Evolutionary conservation across 2,797 vertebrate species (phyloP).

Genomic region (Perodicticus potto): DNA sequence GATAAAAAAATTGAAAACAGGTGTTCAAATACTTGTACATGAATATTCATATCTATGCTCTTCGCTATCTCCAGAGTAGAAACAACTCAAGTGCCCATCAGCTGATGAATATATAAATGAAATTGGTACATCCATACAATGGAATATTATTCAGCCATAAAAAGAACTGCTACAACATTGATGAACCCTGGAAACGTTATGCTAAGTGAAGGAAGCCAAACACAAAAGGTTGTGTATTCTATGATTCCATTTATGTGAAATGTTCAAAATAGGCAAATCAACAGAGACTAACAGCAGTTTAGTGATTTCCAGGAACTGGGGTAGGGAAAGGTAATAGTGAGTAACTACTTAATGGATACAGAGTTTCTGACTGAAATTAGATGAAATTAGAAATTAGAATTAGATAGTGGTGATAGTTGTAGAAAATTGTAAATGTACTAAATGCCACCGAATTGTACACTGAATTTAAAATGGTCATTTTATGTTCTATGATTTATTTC

Average conservation of each 20-base stretch:
- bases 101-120: background rate
- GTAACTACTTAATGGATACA: background rate
- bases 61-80: background rate
- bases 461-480: slow-evolving; percentile 7
- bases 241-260: background rate
- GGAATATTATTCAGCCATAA: background rate
- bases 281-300: background rate
- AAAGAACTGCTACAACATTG: background rate
- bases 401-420: background rate
- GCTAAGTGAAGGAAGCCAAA: background rate
- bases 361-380: background rate
- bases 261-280: background rate
- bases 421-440: background rate
- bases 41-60: background rate
- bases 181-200: background rate
- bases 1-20: background rate
- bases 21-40: background rate
- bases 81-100: background rate
- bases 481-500: background rate
- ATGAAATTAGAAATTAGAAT: slow-evolving; percentile 7
- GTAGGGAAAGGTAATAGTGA: background rate
- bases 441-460: background rate
- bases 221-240: background rate
- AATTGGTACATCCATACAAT: too few species aligned
- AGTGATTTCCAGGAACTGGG: background rate